Evolutionary conservation across 2,888 invertebrate genomes (phyloP).

Genomic region (Drymonia ruficornis): DNA sequence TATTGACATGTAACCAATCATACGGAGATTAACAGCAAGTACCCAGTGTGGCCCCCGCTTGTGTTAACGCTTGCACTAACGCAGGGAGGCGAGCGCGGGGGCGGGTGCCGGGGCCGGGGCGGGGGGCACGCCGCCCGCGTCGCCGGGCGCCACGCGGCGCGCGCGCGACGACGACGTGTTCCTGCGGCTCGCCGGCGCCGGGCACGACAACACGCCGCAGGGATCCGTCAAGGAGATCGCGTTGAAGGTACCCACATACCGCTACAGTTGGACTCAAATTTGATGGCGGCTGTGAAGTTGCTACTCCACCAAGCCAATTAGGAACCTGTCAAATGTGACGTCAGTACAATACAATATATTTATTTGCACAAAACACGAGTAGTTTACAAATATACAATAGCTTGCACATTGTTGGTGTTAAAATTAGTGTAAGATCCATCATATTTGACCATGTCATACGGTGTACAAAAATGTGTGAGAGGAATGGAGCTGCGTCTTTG

Average conservation of each 20-base stretch:
- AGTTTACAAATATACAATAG: too few relatives aligned
- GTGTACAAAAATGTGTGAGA: too few relatives aligned
- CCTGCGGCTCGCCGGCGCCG: constrained; percentile 88
- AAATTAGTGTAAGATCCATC: too few relatives aligned
- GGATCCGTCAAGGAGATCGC: constrained; percentile 82
- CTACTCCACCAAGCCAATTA: too few relatives aligned
- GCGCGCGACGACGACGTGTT: constrained; percentile 90
- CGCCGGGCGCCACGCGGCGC: constrained; percentile 83
- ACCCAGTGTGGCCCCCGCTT: neutral
- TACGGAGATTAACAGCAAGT: neutral
- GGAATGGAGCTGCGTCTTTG: too few relatives aligned
- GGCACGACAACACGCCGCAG: constrained; percentile 67
- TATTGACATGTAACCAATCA: neutral
- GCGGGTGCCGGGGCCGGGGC: constrained; percentile 49
- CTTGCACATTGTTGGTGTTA: too few relatives aligned
- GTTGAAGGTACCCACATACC: constrained; percentile 86
- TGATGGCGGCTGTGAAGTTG: too few relatives aligned
- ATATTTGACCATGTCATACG: too few relatives aligned
- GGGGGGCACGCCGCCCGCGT: constrained; percentile 83
- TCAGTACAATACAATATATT: too few relatives aligned
- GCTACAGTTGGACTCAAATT: too few relatives aligned
- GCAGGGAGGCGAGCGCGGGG: constrained; percentile 57
- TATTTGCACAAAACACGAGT: too few relatives aligned
- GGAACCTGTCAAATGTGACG: too few relatives aligned
- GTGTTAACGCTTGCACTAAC: constrained; percentile 44